Conservation (phyloP, 2,113 vertebrate species). For the Hepsetus odoe region DNA sequence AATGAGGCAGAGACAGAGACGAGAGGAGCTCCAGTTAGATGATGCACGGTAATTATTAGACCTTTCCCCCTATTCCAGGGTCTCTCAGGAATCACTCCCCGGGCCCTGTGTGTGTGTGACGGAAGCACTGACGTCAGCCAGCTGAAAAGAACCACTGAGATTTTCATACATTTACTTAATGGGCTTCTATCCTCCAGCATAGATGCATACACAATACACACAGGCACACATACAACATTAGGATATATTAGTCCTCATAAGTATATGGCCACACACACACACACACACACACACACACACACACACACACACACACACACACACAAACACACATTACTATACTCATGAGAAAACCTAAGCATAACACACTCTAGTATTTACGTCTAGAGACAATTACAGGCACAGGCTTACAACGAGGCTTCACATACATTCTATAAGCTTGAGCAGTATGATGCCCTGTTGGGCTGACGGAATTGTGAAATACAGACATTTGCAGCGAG, state of each 20-base stretch:
- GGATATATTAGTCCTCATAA: too few species aligned
- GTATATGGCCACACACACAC: conserved; percentile 10
- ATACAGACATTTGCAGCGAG: conserved; percentile 9
- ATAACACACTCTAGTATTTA: too few species aligned
- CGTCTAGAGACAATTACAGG: too few species aligned
- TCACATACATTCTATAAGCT: neutral
- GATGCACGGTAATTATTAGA: conserved; percentile 44
- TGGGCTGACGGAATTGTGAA: conserved; percentile 4
- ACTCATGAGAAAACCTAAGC: too few species aligned
- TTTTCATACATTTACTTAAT: conserved; percentile 48
- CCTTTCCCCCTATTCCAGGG: conserved; percentile 21
- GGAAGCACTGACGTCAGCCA: conserved; percentile 45
- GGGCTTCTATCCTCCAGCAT: conserved; percentile 19
- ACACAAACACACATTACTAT: too few species aligned
- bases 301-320: too few species aligned
- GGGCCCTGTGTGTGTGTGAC: conserved; percentile 34
- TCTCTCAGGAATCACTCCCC: conserved; percentile 37
- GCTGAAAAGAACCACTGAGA: conserved; percentile 48
- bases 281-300: conserved; percentile 15
- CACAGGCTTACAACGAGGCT: too few species aligned
- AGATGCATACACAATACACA: conserved; percentile 13
- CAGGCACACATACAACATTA: conserved; percentile 26
- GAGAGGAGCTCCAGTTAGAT: conserved; percentile 17
- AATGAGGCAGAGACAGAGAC: neutral
- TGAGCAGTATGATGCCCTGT: neutral